Base-by-base conservation (phyloP, 2,113 vertebrate species). In the Gavialis gangeticus region DNA sequence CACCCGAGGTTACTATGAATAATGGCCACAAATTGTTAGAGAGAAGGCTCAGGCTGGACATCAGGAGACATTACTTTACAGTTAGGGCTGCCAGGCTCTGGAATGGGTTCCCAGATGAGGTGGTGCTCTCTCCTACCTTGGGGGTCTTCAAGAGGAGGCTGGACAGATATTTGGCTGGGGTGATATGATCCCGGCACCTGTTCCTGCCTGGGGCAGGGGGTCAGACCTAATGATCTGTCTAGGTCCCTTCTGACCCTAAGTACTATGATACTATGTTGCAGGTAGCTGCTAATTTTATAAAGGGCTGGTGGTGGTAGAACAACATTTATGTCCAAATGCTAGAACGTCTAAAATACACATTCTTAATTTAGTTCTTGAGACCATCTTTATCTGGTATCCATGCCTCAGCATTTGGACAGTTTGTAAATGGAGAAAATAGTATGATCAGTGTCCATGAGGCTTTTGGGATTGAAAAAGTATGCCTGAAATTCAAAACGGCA, bases 181-280 rank as follows among this genome's bases (percentile, higher is more conserved):
- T 46, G 46, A 46, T 46, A 46, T 46, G 46, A 46, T 46, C 46
- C 7, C 46, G 46, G 46, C 46, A 46, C 46, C 46, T 9, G 8
- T 46, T 46, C 46, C 46, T 46, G 46, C 46, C 46, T 9, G 46
- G 46, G 46, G 46, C 9, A 9, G 46, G 46, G 46, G 46, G 46
- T 46, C 46, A 9, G 46, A 46, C 46, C 46, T 46, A 46, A 9
- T 46, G 46, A 46, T 46, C 46, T 9, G 46, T 46, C 9, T 46
- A 46, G 8, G 6, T 46, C 46, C 46, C 46, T 46, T 27, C 14
- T 4, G 73, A n/a, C 3, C 4, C 11, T 17, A 1, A 0, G 0
- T 0, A 46, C 46, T 46, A 5, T 15, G 71, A 24, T 18, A 82
- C 59, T 57, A 10, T 37, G 59, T 59, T 69, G 64, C 56, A 0